phyloP scores from a whole-genome alignment of 2,797 vertebrate species.

The Diglossa cyanea region DNA sequence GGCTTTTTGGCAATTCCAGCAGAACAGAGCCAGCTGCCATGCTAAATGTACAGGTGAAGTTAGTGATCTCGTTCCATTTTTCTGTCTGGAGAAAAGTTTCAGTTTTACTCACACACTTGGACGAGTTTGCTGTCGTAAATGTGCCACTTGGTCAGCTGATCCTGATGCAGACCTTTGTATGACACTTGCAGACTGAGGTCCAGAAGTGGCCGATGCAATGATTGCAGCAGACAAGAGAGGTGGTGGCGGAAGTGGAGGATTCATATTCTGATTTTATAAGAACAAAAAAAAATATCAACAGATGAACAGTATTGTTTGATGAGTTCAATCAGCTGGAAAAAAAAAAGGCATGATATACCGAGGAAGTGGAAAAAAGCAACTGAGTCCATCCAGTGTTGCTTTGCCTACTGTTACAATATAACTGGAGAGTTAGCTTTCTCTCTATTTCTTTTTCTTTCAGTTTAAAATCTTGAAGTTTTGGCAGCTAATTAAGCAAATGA shows the following conservation, averaged over 20 bases:
- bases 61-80: neutral
- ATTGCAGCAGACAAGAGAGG: conserved; percentile 84
- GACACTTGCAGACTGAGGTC: conserved; percentile 70
- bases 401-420: neutral
- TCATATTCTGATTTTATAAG: conserved; percentile 80
- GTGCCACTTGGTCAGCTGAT: conserved; percentile 83
- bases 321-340: neutral
- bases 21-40: neutral
- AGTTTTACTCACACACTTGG: conserved; percentile 91
- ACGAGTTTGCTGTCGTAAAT: conserved; percentile 82
- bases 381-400: neutral
- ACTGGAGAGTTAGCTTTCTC: neutral
- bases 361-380: neutral
- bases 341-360: neutral
- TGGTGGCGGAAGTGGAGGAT: conserved; percentile 92
- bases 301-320: conserved; percentile 37
- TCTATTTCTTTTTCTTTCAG: neutral
- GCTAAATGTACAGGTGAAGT: neutral
- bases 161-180: conserved; percentile 83
- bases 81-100: neutral
- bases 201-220: conserved; percentile 77
- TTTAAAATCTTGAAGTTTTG: neutral
- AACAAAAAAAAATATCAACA: neutral
- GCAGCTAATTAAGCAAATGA: conserved; percentile 29
- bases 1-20: neutral